These are phyloP conservation scores for Troglohyphantes excavatus DNA, from an alignment of 2,888 invertebrate genomes.

Conservation along the genomic window DNA sequence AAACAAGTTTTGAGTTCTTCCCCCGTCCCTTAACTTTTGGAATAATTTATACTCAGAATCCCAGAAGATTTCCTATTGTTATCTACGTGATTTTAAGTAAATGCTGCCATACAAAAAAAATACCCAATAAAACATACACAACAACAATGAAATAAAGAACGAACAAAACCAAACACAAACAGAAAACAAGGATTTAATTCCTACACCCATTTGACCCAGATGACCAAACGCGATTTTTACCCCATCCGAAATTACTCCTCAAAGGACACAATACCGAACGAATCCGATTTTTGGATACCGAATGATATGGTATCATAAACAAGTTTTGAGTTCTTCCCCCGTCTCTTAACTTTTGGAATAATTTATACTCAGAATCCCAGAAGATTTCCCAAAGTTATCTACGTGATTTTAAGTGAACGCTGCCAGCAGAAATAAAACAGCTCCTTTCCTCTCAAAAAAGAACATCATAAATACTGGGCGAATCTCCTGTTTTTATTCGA, in stretches of 20 bases:
- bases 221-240: slow-evolving; percentile 6
- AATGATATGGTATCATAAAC: slow-evolving; percentile 12
- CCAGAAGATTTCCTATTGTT: slow-evolving; percentile 27
- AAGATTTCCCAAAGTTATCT: slow-evolving; percentile 39
- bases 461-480: slow-evolving; percentile 29
- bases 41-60: slow-evolving; percentile 45
- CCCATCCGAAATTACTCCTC: too few species aligned
- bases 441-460: background rate
- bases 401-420: slow-evolving; percentile 46
- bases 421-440: slow-evolving; percentile 21
- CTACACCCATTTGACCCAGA: slow-evolving; percentile 11
- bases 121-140: background rate
- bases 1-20: slow-evolving; percentile 4
- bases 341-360: slow-evolving; percentile 42
- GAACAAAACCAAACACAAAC: background rate
- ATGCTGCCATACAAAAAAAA: background rate
- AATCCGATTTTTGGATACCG: slow-evolving; percentile 37
- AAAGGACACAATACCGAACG: slow-evolving; percentile 8
- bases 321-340: background rate
- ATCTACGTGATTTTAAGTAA: slow-evolving; percentile 46
- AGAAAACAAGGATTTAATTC: slow-evolving; percentile 21
- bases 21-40: slow-evolving; percentile 21
- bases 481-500: slow-evolving; percentile 13
- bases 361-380: slow-evolving; percentile 27
- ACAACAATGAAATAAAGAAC: background rate